A percentile compares a stretch with the other conserved stretches of the same genome.
Evolutionary conservation across 2,797 vertebrate genomes (phyloP).

Genomic region (Babyrousa celebensis): DNA sequence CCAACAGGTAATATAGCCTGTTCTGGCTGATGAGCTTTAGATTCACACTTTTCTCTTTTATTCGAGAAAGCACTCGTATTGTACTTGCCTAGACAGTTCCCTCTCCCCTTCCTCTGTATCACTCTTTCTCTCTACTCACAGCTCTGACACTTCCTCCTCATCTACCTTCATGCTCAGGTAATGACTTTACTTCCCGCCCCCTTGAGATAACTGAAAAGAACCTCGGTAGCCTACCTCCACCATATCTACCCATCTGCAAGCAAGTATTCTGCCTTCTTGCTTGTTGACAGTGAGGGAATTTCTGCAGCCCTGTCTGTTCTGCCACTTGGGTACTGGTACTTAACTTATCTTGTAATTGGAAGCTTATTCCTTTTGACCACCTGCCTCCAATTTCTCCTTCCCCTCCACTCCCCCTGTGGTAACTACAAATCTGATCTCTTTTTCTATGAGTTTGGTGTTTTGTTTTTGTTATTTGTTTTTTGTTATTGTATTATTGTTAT

Average conservation of each 20-base stretch:
- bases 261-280: neutral
- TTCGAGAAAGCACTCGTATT: neutral
- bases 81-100: neutral
- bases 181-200: neutral
- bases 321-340: neutral
- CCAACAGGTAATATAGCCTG: neutral
- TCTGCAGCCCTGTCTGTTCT: neutral
- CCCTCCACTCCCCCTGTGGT: neutral
- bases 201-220: neutral
- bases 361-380: neutral
- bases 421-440: neutral
- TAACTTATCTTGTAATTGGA: no score
- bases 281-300: neutral
- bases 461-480: neutral
- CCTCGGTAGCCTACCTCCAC: fast-evolving
- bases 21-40: neutral
- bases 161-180: neutral
- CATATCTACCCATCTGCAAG: neutral
- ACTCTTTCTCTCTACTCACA: neutral
- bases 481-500: no score
- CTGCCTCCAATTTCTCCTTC: no score
- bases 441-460: neutral
- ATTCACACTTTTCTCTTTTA: neutral
- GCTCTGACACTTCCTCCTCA: neutral
- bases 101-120: neutral